A percentile compares a stretch with the other conserved stretches of the same genome.
Conservation (phyloP, 1,140 invertebrate species). For the Hestina assimilis region DNA sequence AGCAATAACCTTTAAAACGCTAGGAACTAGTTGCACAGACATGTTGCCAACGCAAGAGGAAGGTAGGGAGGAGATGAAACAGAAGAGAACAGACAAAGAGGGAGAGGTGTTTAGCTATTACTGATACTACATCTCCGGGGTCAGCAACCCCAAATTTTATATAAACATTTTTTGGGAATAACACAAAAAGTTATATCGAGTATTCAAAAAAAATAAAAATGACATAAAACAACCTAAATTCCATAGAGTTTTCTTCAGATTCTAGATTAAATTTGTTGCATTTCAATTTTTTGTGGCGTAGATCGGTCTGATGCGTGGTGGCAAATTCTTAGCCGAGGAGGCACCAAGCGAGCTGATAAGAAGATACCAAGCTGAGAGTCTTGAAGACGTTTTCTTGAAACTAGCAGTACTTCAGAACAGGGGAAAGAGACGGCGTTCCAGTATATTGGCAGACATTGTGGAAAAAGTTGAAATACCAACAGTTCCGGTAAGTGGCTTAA, state of each 20-base stretch:
- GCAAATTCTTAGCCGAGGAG: slow-evolving; percentile 93
- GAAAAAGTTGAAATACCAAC: slow-evolving; percentile 81
- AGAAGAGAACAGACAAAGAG: too few species aligned
- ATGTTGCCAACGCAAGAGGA: too few species aligned
- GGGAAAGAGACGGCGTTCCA: slow-evolving; percentile 87
- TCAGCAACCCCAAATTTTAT: too few species aligned
- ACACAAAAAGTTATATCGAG: too few species aligned
- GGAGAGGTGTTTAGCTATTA: too few species aligned
- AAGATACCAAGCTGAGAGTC: slow-evolving; percentile 86
- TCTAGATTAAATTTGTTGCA: neutral
- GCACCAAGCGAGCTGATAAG: slow-evolving; percentile 89
- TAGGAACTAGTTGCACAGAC: too few species aligned
- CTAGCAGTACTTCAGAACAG: slow-evolving; percentile 90
- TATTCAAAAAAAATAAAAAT: too few species aligned
- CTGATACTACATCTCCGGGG: too few species aligned
- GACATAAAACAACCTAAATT: too few species aligned
- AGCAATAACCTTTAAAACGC: too few species aligned
- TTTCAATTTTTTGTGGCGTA: slow-evolving; percentile 51
- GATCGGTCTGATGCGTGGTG: slow-evolving; percentile 96
- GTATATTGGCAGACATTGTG: slow-evolving; percentile 86
- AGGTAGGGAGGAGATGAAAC: too few species aligned
- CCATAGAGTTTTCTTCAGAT: neutral
- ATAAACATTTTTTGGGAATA: too few species aligned
- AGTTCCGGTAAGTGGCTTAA: slow-evolving; percentile 69
- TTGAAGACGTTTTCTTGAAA: slow-evolving; percentile 96